Evolutionary conservation across 2,888 invertebrate genomes (phyloP), one percentile per base, ranked within the genome.

Genomic region (Sclerodermus sp.): DNA sequence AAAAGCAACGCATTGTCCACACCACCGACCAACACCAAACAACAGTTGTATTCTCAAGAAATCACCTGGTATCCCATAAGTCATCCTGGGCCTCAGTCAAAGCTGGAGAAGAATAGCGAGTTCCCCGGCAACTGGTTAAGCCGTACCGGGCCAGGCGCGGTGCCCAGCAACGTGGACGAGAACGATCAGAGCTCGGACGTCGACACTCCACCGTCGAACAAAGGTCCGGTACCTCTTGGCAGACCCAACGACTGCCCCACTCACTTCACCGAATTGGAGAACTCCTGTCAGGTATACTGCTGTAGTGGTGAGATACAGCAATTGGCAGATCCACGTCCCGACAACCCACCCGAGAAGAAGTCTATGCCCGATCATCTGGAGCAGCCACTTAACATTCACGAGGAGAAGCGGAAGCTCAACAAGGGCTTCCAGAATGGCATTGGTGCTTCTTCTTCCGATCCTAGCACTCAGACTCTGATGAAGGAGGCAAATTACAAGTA

Each of bases 401-500:
- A 76, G 41, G 76, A 76, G 41, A 76, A 76, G 48, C 69, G 72
- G 2, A 76, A 76, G 45, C 54, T 70, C 46, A 72, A 59, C 53
- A 76, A 76, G 45, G 71, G 73, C 41, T 62, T 73, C 10, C 74
- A 73, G 41, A 76, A 76, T 52, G 74, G 74, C 12, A 74, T 76
- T 14, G 71, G 68, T 45, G 23, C 23, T 23, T 23, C 23, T n/a
- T 73, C 74, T 12, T 74, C 76, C 1, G 73, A 76, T 55, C 73
- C 74, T 6, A 74, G 66, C 39, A 74, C 75, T n/a, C 74, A 76
- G 45, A 75, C 75, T 2, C 67, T 75, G 23, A 70, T 75, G 0
- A 76, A 76, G 59, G 75, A 76, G 65, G 75, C 72, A 55, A 53
- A 42, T 63, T 74, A 76, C 38, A 76, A 76, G 45, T 76, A 76